A percentile compares a stretch with the other conserved stretches of the same genome.
Conservation (phyloP, 2,797 vertebrate genomes). For the Agapornis canus region DNA sequence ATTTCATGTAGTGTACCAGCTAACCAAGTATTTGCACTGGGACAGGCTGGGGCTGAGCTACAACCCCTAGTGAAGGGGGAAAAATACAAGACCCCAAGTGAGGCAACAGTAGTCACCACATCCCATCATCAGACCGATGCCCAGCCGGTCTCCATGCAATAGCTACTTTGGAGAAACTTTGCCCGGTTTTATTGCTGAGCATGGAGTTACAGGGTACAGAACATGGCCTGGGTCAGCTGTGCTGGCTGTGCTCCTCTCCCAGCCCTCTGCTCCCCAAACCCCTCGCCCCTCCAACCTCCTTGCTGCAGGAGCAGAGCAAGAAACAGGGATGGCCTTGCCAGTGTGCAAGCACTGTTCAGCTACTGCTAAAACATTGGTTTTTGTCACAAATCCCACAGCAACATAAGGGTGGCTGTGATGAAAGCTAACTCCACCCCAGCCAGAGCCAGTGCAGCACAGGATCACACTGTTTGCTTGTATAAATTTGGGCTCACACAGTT, state of each 20-base stretch:
- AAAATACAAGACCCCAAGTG: neutral
- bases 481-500: neutral
- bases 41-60: neutral
- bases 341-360: neutral
- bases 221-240: neutral
- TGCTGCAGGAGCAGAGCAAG: neutral
- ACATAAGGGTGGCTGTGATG: fast-evolving
- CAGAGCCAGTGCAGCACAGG: neutral
- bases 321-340: neutral
- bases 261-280: neutral
- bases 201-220: neutral
- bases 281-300: neutral
- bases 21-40: neutral
- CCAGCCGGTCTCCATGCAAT: neutral
- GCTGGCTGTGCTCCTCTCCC: neutral
- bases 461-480: neutral
- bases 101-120: no score
- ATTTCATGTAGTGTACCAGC: neutral
- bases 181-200: neutral
- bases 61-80: neutral
- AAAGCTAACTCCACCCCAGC: neutral
- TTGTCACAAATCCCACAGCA: neutral
- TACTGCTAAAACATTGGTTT: neutral
- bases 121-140: neutral
- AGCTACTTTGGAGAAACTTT: neutral